These are phyloP conservation scores for Zaprionus obscuricornis DNA, from an alignment of 2,888 invertebrate species.

Conservation along the genomic window DNA sequence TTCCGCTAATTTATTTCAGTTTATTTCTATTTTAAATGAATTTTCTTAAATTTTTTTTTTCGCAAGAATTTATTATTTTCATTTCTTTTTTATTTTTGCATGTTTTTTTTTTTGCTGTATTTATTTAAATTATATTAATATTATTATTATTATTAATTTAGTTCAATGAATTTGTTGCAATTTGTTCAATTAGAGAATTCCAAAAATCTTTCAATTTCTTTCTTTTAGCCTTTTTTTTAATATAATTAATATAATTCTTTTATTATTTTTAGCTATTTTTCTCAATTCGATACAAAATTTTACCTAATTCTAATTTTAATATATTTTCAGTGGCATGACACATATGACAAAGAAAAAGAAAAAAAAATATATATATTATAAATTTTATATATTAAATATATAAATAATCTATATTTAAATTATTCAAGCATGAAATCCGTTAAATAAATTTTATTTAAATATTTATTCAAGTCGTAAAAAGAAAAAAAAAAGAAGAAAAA, in stretches of 20 bases:
- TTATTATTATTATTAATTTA: slow-evolving; percentile 34
- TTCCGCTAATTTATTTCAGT: slow-evolving; percentile 33
- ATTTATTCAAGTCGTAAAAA: background rate
- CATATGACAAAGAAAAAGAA: no score
- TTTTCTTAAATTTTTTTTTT: no score
- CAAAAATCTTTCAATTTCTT: slow-evolving; percentile 27
- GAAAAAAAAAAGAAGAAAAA: no score
- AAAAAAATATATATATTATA: slow-evolving; percentile 17
- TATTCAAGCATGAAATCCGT: background rate
- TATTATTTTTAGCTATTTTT: slow-evolving; percentile 22
- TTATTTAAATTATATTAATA: slow-evolving; percentile 44
- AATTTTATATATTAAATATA: background rate
- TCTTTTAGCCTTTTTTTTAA: background rate
- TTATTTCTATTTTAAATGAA: slow-evolving; percentile 30
- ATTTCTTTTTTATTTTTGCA: slow-evolving; percentile 24
- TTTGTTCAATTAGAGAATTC: slow-evolving; percentile 65
- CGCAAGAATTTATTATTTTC: slow-evolving; percentile 40
- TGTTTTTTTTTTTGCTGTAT: slow-evolving; percentile 12
- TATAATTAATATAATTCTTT: background rate
- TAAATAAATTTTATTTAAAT: background rate
- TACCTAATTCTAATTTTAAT: slow-evolving; percentile 8
- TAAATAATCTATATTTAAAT: background rate
- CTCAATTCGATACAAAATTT: slow-evolving; percentile 21
- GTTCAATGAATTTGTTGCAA: slow-evolving; percentile 23
- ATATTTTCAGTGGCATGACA: slow-evolving; percentile 6